Evolutionary conservation across 2,113 vertebrate genomes (phyloP), one percentile per base, ranked within the genome.

Genomic region (Sander vitreus): DNA sequence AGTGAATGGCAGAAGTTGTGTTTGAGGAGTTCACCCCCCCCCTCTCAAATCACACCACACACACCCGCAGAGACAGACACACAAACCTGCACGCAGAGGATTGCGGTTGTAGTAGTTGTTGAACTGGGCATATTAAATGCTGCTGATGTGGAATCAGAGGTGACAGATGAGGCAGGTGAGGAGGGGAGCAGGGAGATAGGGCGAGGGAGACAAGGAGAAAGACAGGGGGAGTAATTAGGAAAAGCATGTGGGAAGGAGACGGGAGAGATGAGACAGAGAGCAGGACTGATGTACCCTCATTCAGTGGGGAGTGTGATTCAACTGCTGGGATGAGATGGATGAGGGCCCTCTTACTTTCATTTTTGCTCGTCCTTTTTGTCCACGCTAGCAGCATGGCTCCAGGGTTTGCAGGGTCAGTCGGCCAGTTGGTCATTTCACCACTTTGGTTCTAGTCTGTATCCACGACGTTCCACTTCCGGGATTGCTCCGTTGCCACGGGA

Each of bases 151-250:
- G 80, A 91, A 89, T 87, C 53, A 12, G 78, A 79, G 84, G 81
- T 59, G 87, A 88, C 86, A 85, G 81, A 45, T 67, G 72, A 85
- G 70, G 78, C 74, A 86, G 79, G 87, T 87, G 89, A 88, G 74
- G 54, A 67, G 76, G 45, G 7, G 79, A 67, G 73, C 21, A 1
- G 25, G 63, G 68, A 68, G 62, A 50, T 6, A 27, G 30, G 33
- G 79, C 39, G 54, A 10, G 51, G 48, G 71, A 55, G 54, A 81
- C 73, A 78, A 48, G 50, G 84, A 67, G 75, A 91, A 0, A 12
- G 89, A 89, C 73, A 68, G 12, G 65, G 65, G 75, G 36, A 55
- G 79, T 89, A 90, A 93, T 90, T 68, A 85, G 67, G 65, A 80
- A 68, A 86, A 89, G 86, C 90, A 54, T 67, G 80, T 43, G 15